Percentiles rank a stretch among this genome's conserved stretches.
Conservation (phyloP, 2,113 vertebrate species). For the Platichthys stellatus region DNA sequence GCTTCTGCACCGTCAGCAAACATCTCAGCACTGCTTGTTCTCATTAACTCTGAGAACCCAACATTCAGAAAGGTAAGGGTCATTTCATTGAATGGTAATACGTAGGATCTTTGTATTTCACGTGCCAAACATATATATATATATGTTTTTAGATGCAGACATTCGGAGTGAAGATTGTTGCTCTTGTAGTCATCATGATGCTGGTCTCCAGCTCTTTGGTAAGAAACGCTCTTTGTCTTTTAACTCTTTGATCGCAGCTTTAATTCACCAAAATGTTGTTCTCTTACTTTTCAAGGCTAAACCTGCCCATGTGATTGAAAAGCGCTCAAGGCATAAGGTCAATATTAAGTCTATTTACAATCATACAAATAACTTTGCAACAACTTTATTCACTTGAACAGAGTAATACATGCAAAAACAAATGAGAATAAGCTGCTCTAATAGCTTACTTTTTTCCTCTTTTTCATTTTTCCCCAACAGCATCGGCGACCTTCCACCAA, state of each 20-base stretch:
- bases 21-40: neutral
- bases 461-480: neutral
- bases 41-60: neutral
- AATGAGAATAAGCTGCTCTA: too few species aligned
- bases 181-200: slow-evolving; percentile 18
- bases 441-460: neutral
- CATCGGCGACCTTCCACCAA: neutral
- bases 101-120: neutral
- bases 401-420: too few species aligned
- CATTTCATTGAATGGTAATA: neutral
- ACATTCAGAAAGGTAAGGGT: neutral
- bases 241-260: neutral
- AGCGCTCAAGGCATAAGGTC: slow-evolving; percentile 6
- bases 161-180: neutral
- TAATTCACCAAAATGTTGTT: neutral
- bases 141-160: slow-evolving; percentile 7
- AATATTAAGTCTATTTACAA: neutral
- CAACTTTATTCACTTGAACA: too few species aligned
- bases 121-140: neutral
- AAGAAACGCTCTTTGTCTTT: neutral
- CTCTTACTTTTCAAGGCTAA: slow-evolving; percentile 9
- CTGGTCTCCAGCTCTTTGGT: slow-evolving; percentile 20
- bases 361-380: too few species aligned
- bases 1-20: neutral
- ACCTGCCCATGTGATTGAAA: slow-evolving; percentile 14